Conservation (phyloP, 2,797 vertebrate species). For the Chloroceryle amazona region DNA sequence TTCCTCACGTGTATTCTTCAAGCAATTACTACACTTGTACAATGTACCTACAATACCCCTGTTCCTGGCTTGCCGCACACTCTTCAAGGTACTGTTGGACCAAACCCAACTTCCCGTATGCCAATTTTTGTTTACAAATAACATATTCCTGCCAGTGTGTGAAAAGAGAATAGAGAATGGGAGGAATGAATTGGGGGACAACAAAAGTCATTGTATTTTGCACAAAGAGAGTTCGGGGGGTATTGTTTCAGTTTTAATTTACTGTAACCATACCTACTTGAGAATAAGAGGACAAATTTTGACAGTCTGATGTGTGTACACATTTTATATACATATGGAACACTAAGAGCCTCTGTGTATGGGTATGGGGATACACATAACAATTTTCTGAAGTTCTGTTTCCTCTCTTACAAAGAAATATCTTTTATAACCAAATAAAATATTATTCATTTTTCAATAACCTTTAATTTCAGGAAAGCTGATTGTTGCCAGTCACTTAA, state of each 20-base stretch:
- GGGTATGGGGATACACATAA: accelerated
- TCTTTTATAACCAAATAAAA: neutral
- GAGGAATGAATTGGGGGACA: neutral
- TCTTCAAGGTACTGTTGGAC: neutral
- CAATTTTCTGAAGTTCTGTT: neutral
- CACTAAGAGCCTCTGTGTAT: accelerated
- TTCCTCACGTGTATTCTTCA: neutral
- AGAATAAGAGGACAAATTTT: neutral
- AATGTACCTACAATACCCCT: neutral
- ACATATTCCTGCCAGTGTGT: neutral
- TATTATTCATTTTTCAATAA: neutral
- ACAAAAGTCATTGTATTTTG: neutral
- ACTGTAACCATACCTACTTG: neutral
- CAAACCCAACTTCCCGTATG: neutral
- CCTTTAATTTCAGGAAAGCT: neutral
- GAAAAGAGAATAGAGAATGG: neutral
- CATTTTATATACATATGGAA: neutral
- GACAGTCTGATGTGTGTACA: neutral
- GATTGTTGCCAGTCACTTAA: neutral
- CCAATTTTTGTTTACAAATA: neutral
- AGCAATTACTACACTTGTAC: neutral
- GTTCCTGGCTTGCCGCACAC: neutral
- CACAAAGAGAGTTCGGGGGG: accelerated
- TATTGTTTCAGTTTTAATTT: neutral
- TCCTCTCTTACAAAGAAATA: neutral